phyloP scores from a whole-genome alignment of 2,888 invertebrate genomes.

The Ectemnius lituratus region DNA sequence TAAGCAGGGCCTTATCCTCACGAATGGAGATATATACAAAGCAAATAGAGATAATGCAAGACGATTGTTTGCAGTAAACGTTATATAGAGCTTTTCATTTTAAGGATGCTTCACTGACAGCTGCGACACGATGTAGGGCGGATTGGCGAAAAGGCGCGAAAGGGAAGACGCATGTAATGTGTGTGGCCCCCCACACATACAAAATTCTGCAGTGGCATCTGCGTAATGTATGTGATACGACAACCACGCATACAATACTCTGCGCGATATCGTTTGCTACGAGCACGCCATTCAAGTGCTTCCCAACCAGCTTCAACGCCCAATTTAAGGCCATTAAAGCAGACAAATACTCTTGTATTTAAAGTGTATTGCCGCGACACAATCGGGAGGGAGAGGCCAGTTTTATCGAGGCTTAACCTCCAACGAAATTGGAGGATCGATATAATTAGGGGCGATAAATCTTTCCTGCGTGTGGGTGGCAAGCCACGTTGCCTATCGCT shows the following conservation, averaged over 20 bases:
- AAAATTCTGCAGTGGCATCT: neutral
- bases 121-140: neutral
- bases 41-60: neutral
- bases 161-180: conserved; percentile 1
- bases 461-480: neutral
- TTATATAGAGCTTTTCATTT: neutral
- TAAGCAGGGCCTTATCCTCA: neutral
- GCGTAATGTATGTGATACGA: neutral
- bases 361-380: neutral
- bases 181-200: neutral
- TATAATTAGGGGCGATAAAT: conserved; percentile 7
- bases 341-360: too few relatives aligned
- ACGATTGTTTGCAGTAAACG: neutral
- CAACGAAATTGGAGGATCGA: neutral
- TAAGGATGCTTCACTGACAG: neutral
- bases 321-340: too few relatives aligned
- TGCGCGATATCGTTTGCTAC: too few relatives aligned
- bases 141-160: neutral
- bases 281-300: too few relatives aligned
- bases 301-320: too few relatives aligned
- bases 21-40: neutral
- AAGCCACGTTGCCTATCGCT: too few relatives aligned
- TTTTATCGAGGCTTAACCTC: conserved; percentile 6
- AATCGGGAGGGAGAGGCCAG: neutral
- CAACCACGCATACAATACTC: neutral